These are phyloP conservation scores for Sturmia bella DNA, from an alignment of 2,888 invertebrate genomes.

Conservation along the genomic window DNA sequence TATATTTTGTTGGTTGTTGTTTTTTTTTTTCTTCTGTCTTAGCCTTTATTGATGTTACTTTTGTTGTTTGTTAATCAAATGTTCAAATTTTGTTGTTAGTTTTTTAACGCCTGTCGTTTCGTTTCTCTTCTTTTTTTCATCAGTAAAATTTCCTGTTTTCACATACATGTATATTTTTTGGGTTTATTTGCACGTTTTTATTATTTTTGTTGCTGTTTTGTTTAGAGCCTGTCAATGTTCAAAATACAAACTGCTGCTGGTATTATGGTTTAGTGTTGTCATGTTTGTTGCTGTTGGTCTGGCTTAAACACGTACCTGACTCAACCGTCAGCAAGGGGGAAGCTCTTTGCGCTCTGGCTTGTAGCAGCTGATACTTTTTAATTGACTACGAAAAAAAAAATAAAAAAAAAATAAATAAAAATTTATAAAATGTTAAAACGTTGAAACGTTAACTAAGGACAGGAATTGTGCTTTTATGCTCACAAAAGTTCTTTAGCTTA, in stretches of 20 bases:
- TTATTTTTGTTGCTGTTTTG: slow-evolving; percentile 30
- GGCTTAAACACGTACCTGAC: slow-evolving; percentile 41
- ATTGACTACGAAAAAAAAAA: slow-evolving; percentile 64
- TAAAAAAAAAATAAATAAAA: slow-evolving; percentile 8
- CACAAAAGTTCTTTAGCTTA: slow-evolving; percentile 23
- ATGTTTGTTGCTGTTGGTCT: slow-evolving; percentile 26
- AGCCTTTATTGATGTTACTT: slow-evolving; percentile 18
- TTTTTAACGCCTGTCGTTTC: slow-evolving; percentile 53
- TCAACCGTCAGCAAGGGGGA: slow-evolving; percentile 40
- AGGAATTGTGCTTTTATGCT: slow-evolving; percentile 20
- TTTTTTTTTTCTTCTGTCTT: background rate
- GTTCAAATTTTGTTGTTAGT: slow-evolving; percentile 48
- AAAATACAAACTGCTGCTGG: slow-evolving; percentile 40
- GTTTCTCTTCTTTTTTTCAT: background rate
- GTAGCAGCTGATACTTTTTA: slow-evolving; percentile 67
- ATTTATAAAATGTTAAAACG: slow-evolving; percentile 12
- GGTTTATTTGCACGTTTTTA: slow-evolving; percentile 6
- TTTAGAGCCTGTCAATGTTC: slow-evolving; percentile 48
- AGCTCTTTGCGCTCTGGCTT: background rate
- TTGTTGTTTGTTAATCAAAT: slow-evolving; percentile 54
- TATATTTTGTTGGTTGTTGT: slow-evolving; percentile 9
- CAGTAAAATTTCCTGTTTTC: background rate
- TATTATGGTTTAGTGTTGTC: slow-evolving; percentile 28
- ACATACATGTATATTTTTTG: background rate
- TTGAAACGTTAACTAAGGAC: slow-evolving; percentile 23